Evolutionary conservation across 2,888 invertebrate genomes (phyloP), one percentile per base, ranked within the genome.

Genomic region (Lypha dubia): DNA sequence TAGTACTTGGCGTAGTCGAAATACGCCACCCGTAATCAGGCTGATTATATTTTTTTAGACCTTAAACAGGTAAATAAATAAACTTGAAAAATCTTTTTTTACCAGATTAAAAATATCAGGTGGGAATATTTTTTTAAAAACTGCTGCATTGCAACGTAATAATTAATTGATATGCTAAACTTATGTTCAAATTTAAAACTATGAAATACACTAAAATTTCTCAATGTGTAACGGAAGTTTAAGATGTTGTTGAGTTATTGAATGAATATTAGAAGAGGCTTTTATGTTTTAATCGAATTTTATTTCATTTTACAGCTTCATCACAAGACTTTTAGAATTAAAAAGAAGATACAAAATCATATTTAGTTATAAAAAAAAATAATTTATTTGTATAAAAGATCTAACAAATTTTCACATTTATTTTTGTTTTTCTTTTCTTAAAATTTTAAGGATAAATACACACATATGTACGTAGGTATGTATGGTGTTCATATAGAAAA

Each of bases 241-340:
- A 46, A 53, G 51, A 76, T 41, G 13, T 32, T 44, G 44, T 32
- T 35, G 24, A 24, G n/a, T 62, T 73, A 32, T 63, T 75, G 58
- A 44, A 71, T 75, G 58, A 44, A 71, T 65, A 41, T 38, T 71
- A 28, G 24, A 67, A 38, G 67, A 76, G 79, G 71, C 84, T 84
- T 84, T 84, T 76, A 80, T 76, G 67, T 84, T 80, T 76, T 80
- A 84, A 84, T 76, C 76, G 44, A 84, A 76, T 80, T 84, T 65
- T 58, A 56, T 65, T 71, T 46, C 20, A 46, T 71, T 63, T 28
- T 32, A 56, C 22, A 35, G 51, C 56, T 51, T 79, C 44, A 53
- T 73, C 62, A 79, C n/a, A 79, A 83, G 67, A 28, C 63, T 58
- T 44, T 51, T 77, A 24, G 5, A 56, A 44, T 24, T n/a, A 35